phyloP scores from a whole-genome alignment of 2,797 vertebrate genomes.

The Pseudocheirus occidentalis region DNA sequence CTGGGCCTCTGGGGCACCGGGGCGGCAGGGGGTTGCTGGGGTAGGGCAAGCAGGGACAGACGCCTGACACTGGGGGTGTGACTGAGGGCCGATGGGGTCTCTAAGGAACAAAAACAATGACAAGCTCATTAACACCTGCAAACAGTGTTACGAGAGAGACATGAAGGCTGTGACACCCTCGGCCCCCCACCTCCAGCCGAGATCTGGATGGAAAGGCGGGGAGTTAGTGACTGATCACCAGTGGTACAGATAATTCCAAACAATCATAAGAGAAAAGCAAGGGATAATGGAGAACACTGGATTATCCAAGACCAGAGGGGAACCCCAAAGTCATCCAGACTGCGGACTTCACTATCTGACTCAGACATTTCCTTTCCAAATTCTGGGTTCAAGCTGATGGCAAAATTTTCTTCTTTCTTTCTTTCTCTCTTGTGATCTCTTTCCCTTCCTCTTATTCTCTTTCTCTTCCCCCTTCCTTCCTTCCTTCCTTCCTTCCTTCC shows the following conservation, averaged over 20 bases:
- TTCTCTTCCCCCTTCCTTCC: background rate
- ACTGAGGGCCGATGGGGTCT: conserved; percentile 84
- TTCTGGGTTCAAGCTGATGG: background rate
- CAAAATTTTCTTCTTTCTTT: background rate
- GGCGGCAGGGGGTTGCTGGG: conserved; percentile 85
- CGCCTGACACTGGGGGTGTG: conserved; percentile 89
- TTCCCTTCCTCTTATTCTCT: background rate
- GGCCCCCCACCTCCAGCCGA: background rate
- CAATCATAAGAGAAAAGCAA: background rate
- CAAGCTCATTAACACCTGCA: background rate
- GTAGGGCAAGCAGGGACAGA: conserved; percentile 91
- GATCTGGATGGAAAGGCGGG: background rate
- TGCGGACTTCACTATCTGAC: background rate
- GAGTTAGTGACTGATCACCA: background rate
- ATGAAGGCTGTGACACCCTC: background rate
- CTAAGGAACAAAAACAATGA: conserved; percentile 86
- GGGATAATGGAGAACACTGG: background rate
- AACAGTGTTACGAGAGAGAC: background rate
- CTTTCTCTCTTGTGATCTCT: too few relatives aligned
- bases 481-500: too few relatives aligned
- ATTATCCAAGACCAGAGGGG: background rate
- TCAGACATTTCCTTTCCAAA: background rate
- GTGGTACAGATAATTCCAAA: background rate
- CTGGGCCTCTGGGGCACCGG: conserved; percentile 82
- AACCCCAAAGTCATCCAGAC: background rate